Evolutionary conservation across 2,113 vertebrate genomes (phyloP).

Genomic region (Catharus bicknelli): DNA sequence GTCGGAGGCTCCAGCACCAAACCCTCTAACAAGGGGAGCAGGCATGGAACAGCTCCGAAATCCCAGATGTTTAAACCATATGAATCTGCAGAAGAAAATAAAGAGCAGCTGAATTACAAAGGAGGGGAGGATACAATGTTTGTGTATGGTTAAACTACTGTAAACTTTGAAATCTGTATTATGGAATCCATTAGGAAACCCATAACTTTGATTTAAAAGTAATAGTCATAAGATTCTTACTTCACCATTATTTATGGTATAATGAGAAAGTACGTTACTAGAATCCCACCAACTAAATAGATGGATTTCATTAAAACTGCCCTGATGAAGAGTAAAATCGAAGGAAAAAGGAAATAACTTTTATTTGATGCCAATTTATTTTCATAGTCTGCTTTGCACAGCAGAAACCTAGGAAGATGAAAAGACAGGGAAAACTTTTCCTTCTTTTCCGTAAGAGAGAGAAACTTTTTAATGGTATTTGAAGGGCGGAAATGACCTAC

Average conservation of each 20-base stretch:
- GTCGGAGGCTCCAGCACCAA: conserved; percentile 15
- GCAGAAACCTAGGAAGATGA: conserved; percentile 38
- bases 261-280: background rate
- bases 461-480: conserved; percentile 27
- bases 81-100: conserved; percentile 52
- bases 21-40: conserved; percentile 25
- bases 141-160: conserved; percentile 62
- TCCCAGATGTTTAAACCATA: conserved; percentile 62
- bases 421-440: background rate
- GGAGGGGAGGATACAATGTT: conserved; percentile 35
- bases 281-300: background rate
- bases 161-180: conserved; percentile 65
- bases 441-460: background rate
- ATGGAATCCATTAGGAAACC: conserved; percentile 32
- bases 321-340: conserved; percentile 1
- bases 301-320: conserved; percentile 37
- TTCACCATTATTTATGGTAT: conserved; percentile 18
- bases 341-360: conserved; percentile 26
- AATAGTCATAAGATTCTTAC: conserved; percentile 28
- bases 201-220: conserved; percentile 57
- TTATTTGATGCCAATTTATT: conserved; percentile 52
- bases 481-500: conserved; percentile 54
- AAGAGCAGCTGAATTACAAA: conserved; percentile 57
- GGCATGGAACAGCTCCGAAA: background rate
- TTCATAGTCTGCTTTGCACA: background rate